Evolutionary conservation across 2,797 vertebrate species (phyloP).

Genomic region (Catamblyrhynchus diadema): DNA sequence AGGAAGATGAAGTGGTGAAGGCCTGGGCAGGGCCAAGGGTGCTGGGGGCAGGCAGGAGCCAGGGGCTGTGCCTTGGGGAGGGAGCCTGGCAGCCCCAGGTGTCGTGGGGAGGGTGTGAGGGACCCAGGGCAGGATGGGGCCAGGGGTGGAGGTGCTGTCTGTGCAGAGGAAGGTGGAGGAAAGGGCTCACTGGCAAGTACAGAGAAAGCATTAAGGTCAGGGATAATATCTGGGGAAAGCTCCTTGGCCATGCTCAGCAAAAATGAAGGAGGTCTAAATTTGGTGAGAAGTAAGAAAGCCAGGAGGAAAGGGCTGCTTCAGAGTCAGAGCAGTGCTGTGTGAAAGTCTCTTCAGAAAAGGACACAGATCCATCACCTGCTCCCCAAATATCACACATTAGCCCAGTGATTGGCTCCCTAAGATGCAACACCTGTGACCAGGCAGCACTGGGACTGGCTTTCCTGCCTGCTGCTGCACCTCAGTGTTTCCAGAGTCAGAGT

Average conservation of each 20-base stretch:
- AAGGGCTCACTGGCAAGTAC: neutral
- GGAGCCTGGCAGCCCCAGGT: fast-evolving
- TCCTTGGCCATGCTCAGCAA: neutral
- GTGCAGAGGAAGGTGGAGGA: neutral
- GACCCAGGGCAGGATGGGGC: neutral
- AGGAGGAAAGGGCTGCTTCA: neutral
- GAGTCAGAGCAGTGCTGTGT: neutral
- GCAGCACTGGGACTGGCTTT: neutral
- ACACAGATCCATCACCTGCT: neutral
- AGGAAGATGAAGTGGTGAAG: neutral
- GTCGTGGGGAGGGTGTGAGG: fast-evolving
- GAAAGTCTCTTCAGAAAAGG: neutral
- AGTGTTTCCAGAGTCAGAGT: neutral
- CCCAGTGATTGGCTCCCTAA: neutral
- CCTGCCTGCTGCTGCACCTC: neutral
- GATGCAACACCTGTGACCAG: fast-evolving
- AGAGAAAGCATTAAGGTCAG: neutral
- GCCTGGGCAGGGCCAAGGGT: neutral
- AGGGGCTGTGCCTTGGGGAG: neutral
- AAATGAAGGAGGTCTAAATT: neutral
- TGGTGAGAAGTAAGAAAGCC: neutral
- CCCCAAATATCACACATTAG: fast-evolving
- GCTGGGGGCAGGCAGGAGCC: neutral
- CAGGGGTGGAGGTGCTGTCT: neutral
- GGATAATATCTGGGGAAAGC: neutral